Evolutionary conservation across 2,797 vertebrate species (phyloP).

Genomic region (Neosalanx taihuensis): DNA sequence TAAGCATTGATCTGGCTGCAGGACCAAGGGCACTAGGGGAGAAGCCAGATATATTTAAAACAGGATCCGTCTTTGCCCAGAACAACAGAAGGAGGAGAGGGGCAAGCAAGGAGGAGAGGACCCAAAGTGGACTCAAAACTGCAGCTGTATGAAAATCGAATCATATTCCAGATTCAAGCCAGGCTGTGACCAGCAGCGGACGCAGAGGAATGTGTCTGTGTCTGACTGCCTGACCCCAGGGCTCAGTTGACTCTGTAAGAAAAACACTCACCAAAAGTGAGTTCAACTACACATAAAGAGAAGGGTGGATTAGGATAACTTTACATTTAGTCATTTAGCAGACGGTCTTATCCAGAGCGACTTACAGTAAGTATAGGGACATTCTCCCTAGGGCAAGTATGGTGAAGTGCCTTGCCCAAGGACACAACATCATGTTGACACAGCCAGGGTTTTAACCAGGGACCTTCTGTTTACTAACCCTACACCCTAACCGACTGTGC

Average conservation of each 20-base stretch:
- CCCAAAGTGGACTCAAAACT: background rate
- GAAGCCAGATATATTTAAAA: slow-evolving; percentile 24
- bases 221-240: slow-evolving; percentile 47
- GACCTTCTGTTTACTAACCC: too few species aligned
- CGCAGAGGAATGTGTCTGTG: slow-evolving; percentile 30
- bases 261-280: slow-evolving; percentile 23
- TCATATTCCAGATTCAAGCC: slow-evolving; percentile 17
- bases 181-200: slow-evolving; percentile 10
- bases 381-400: too few species aligned
- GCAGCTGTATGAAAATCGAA: slow-evolving; percentile 17
- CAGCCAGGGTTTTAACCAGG: too few species aligned
- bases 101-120: slow-evolving; percentile 17
- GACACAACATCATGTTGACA: too few species aligned
- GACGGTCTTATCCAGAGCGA: too few species aligned
- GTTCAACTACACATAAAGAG: slow-evolving; percentile 13
- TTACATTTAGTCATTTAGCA: background rate
- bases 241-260: slow-evolving; percentile 42
- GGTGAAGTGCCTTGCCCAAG: too few species aligned
- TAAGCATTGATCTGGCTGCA: slow-evolving; percentile 16
- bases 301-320: background rate
- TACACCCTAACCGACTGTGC: too few species aligned
- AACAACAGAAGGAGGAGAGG: slow-evolving; percentile 25
- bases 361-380: too few species aligned
- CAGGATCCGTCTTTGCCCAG: slow-evolving; percentile 21
- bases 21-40: slow-evolving; percentile 5